A percentile compares a stretch with the other conserved stretches of the same genome.
These are phyloP conservation scores for Drosophila kambysellisi DNA, from an alignment of 2,888 invertebrate genomes.

Conservation along the genomic window DNA sequence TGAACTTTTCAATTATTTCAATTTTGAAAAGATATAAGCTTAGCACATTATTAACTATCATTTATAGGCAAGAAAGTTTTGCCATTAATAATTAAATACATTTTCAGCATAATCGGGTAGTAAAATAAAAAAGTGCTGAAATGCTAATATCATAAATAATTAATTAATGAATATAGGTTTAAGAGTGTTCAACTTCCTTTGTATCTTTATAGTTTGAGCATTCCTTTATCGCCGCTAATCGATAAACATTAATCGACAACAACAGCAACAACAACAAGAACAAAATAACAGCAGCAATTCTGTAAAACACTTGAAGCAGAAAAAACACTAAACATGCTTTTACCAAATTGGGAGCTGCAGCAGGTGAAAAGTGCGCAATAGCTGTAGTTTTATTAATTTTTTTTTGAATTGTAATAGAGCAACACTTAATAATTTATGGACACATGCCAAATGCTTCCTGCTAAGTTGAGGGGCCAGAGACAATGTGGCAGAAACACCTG, in stretches of 20 bases:
- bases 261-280: constrained; percentile 21
- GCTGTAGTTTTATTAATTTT: constrained; percentile 11
- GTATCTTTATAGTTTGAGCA: background rate
- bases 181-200: background rate
- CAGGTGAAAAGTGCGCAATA: constrained; percentile 60
- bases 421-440: constrained; percentile 61
- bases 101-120: background rate
- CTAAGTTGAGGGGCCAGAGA: constrained; percentile 31
- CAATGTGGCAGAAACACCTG: constrained; percentile 74
- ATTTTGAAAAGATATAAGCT: background rate
- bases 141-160: background rate
- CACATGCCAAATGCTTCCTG: constrained; percentile 69
- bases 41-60: background rate
- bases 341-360: constrained; percentile 48
- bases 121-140: background rate
- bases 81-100: background rate
- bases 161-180: background rate
- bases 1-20: background rate
- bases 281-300: constrained; percentile 33
- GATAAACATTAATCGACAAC: constrained; percentile 1
- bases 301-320: constrained; percentile 30
- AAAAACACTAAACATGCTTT: constrained; percentile 51
- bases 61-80: background rate
- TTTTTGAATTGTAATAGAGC: constrained; percentile 48
- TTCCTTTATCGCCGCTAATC: constrained; percentile 14